Percentiles rank a stretch among this genome's conserved stretches.
These are phyloP conservation scores for Congeria kusceri DNA, from an alignment of 2,888 invertebrate species.

Conservation along the genomic window DNA sequence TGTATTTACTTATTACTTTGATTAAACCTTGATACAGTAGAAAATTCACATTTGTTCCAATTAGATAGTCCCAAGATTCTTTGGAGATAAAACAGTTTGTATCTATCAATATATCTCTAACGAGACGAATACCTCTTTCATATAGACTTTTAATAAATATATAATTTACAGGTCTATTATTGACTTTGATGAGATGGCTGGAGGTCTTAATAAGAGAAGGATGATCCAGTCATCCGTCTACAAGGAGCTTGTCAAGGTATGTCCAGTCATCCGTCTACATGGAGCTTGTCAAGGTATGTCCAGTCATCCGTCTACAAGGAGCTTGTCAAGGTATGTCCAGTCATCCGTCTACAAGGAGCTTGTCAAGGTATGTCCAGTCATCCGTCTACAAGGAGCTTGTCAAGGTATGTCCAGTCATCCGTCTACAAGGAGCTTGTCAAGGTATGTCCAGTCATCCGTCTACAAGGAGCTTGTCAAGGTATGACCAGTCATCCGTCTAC, in stretches of 20 bases:
- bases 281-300: too few species aligned
- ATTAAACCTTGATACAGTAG: too few species aligned
- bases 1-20: too few species aligned
- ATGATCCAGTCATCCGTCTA: slow-evolving; percentile 99
- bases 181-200: slow-evolving; percentile 99
- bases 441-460: slow-evolving; percentile 97
- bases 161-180: slow-evolving; percentile 91
- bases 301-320: slow-evolving; percentile 99
- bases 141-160: too few species aligned
- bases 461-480: slow-evolving; percentile 99
- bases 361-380: slow-evolving; percentile 97
- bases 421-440: slow-evolving; percentile 99
- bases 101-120: too few species aligned
- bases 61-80: too few species aligned
- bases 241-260: slow-evolving; percentile 97
- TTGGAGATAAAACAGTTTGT: too few species aligned
- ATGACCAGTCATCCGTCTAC: slow-evolving; percentile 96
- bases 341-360: slow-evolving; percentile 98
- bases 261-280: slow-evolving; percentile 98
- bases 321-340: slow-evolving; percentile 96
- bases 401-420: slow-evolving; percentile 97
- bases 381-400: slow-evolving; percentile 99
- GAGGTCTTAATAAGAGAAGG: slow-evolving; percentile 97
- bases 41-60: too few species aligned
- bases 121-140: too few species aligned